Evolutionary conservation across 2,888 invertebrate genomes (phyloP), one percentile per base, ranked within the genome.

Genomic region (Hydriomena furcata): DNA sequence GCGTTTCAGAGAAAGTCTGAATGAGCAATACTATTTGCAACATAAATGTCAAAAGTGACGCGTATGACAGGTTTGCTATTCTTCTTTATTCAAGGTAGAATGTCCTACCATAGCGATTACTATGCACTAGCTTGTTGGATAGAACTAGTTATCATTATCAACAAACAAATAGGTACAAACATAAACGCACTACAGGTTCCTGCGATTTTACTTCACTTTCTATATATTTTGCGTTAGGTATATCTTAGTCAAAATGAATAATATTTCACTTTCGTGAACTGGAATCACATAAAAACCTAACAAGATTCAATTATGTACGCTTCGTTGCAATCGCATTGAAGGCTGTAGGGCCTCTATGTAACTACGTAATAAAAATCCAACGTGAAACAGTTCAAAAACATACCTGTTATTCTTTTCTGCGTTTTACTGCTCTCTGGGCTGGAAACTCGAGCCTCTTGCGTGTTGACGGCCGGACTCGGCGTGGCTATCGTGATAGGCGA

Each of bases 371-470:
- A 17, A 17, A 17, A 17, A 17, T 17, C 4, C 17, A 17, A 17
- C 17, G 25, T 28, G 23, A 30, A 7, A 24, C 7, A 36, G 37
- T 50, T 31, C 7, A 28, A 35, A 47, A 31, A 82, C 91, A 82
- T 65, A 92, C 92, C 92, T 88, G 92, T 92, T 79, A 92, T 92
- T 79, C 91, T 90, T 66, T 91, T 91, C 71, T 92, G 92, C 35
- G 91, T 86, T 79, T 90, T 90, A 67, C 73, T 82, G 67, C 63
- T 82, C 47, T 90, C 88, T 20, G 91, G 89, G 68, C 87, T 89
- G 24, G 84, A 73, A 11, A 82, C 76, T 69, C 84, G 85, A 40
- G 74, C 58, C 36, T 87, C 87, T 65, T 82, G 81, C 27, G 75
- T 61, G 8, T 79, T 77, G 34, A 38, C 21, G 23, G 50, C 75